Evolutionary conservation across 1,140 invertebrate genomes (phyloP), one percentile per base, ranked within the genome.

Genomic region (Apis laboriosa): DNA sequence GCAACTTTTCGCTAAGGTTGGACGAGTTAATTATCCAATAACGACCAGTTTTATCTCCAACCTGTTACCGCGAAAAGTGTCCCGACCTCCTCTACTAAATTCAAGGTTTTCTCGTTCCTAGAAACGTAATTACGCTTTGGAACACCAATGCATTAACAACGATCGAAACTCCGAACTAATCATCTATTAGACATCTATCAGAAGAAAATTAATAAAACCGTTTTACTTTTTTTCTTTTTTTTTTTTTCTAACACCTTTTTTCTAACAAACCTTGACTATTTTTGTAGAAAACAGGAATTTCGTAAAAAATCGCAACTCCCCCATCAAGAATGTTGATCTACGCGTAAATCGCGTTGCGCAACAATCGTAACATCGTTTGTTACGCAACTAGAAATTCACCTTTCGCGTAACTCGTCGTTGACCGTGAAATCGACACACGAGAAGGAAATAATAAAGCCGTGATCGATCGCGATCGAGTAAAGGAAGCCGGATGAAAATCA

Each of bases 1-100:
- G 28, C 34, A 68, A 56, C 53, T 28, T 53, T 61, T 63, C 34
- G 28, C 11, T 43, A 24, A 77, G 55, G 76, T 51, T 67, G 73
- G 73, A 86, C 87, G 63, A 55, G 61, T 86, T 88, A 89, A 89
- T 89, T 88, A 71, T 72, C 75, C 34, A 55, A 51, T 51, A 61
- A 61, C 70, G 72, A 70, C 73, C 51, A 77, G 75, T 78, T 86
- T 79, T 64, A 63, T 51, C 73, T 60, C 15, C 51, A 43, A 77
- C 67, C 64, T 64, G 75, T 77, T 70, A 56, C 63, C 70, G 74
- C 80, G 84, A 79, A 56, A 67, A 76, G 49, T 84, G 80, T 66
- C 81, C 64, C 73, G 53, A 84, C 78, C 73, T 58, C 73, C 34
- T 43, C 67, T 66, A 15, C 11, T 63, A 70, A 77, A 77, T 56